phyloP scores from a whole-genome alignment of 2,113 vertebrate species.

The Antigone vipio region DNA sequence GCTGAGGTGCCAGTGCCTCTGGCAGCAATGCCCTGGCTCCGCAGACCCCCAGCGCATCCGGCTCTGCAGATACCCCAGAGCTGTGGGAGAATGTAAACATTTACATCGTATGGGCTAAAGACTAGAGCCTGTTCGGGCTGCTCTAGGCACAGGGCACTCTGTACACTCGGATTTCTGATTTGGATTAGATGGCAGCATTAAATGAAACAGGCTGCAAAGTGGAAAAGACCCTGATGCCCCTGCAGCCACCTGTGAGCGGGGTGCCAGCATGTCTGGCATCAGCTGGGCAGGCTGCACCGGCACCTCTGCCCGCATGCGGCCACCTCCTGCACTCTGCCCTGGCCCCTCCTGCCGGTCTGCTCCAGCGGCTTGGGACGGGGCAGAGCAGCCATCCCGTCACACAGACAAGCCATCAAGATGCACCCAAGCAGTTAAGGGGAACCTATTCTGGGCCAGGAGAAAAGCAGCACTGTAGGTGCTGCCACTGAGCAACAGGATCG shows the following conservation, averaged over 20 bases:
- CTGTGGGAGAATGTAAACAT: background rate
- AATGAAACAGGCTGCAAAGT: background rate
- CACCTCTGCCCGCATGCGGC: fast-evolving
- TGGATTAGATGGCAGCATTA: background rate
- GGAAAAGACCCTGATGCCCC: background rate
- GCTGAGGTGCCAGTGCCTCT: background rate
- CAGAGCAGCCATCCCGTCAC: background rate
- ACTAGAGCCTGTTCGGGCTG: fast-evolving
- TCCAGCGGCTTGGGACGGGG: background rate
- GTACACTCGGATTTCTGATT: background rate
- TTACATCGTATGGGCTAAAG: background rate
- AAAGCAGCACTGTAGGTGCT: background rate
- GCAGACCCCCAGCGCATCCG: fast-evolving
- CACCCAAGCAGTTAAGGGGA: background rate
- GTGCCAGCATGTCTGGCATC: background rate
- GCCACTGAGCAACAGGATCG: background rate
- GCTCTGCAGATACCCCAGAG: background rate
- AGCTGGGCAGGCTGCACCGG: background rate
- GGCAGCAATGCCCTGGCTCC: background rate
- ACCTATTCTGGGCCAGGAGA: background rate
- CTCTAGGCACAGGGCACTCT: background rate
- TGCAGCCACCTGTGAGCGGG: background rate
- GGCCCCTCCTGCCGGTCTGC: background rate
- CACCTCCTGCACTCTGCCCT: background rate
- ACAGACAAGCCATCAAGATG: background rate